A percentile compares a stretch with the other conserved stretches of the same genome.
phyloP scores from a whole-genome alignment of 2,888 invertebrate genomes.

The Andricus quercusramuli region DNA sequence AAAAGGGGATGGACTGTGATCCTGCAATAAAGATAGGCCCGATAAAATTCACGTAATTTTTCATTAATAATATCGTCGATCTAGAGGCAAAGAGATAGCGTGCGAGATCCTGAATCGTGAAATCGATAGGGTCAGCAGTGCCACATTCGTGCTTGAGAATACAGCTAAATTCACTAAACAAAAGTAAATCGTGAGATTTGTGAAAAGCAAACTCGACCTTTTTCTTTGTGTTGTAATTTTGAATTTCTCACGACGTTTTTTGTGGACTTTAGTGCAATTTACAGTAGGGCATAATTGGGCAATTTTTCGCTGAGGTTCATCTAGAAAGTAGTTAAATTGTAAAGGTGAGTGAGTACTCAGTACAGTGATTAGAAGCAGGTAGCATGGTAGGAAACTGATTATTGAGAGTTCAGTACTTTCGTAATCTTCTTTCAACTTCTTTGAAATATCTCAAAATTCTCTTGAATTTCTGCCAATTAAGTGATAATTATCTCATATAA shows the following conservation, averaged over 20 bases:
- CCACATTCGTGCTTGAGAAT: constrained; percentile 36
- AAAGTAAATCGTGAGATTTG: constrained; percentile 22
- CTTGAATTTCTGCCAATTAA: no score
- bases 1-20: not conserved
- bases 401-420: no score
- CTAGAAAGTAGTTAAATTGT: not conserved
- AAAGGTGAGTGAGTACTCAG: not conserved
- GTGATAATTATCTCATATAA: no score
- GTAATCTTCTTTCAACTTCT: no score
- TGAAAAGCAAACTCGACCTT: constrained; percentile 30
- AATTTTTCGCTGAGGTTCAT: not conserved
- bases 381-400: no score
- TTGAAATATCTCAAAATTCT: no score
- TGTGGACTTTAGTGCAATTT: not conserved
- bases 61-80: not conserved
- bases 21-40: constrained; percentile 1
- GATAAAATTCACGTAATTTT: constrained; percentile 5
- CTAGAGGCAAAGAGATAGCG: not conserved
- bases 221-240: constrained; percentile 23
- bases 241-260: not conserved
- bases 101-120: constrained; percentile 33
- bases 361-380: not conserved
- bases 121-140: constrained; percentile 40
- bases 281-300: not conserved
- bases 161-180: constrained; percentile 21